phyloP scores from a whole-genome alignment of 2,113 vertebrate species.

The Montifringilla adamsi region DNA sequence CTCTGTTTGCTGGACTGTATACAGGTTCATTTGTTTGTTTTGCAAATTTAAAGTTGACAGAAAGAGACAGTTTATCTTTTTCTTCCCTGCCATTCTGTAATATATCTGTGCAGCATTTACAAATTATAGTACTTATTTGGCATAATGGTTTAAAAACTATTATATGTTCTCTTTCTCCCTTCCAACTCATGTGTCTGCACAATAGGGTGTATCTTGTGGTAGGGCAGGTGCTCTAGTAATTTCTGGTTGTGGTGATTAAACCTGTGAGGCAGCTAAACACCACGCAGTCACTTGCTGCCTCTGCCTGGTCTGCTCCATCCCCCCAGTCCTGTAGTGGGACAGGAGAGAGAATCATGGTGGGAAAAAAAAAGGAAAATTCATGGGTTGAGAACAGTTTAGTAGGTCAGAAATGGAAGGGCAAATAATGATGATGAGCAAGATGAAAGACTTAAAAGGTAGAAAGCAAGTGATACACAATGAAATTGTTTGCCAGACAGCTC shows the following conservation, averaged over 20 bases:
- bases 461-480: neutral
- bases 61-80: neutral
- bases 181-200: neutral
- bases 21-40: neutral
- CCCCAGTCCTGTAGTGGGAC: too few species aligned
- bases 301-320: neutral
- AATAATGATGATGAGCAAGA: neutral
- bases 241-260: neutral
- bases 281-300: neutral
- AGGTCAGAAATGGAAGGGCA: neutral
- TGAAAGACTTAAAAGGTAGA: neutral
- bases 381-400: neutral
- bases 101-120: neutral
- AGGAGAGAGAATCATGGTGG: neutral
- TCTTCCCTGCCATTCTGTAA: fast-evolving
- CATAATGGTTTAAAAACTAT: neutral
- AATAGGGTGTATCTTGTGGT: neutral
- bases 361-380: fast-evolving
- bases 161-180: neutral
- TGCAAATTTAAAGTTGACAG: neutral
- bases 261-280: neutral
- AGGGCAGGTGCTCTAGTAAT: neutral
- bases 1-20: neutral
- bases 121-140: neutral
- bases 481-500: neutral